Conservation (phyloP, 2,113 vertebrate species). For the Burhinus oedicnemus region DNA sequence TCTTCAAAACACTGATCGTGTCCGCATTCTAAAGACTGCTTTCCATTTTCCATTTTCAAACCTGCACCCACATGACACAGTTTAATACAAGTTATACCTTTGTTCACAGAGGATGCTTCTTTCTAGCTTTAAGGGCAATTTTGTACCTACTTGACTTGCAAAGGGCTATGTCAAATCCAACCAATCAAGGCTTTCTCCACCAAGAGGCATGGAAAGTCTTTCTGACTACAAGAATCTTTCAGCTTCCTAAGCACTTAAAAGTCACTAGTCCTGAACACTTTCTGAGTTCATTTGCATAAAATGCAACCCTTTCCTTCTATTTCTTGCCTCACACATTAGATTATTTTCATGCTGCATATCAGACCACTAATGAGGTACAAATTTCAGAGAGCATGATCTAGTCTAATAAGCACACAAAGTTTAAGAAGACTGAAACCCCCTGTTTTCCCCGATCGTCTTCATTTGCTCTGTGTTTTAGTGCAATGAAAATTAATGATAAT, state of each 20-base stretch:
- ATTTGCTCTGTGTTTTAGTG: not conserved
- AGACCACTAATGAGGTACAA: slow-evolving; percentile 29
- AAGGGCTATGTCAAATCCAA: not conserved
- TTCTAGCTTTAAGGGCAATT: not conserved
- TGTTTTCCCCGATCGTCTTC: not conserved
- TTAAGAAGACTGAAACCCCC: not conserved
- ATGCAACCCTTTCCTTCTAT: slow-evolving; percentile 24
- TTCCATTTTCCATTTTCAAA: not conserved
- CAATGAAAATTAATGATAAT: not conserved
- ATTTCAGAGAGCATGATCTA: not conserved
- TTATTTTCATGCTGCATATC: slow-evolving; percentile 47
- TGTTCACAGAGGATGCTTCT: not conserved
- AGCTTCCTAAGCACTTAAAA: slow-evolving; percentile 20
- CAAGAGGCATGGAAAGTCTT: not conserved
- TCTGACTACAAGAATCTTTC: not conserved
- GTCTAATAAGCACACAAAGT: not conserved
- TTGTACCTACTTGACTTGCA: not conserved
- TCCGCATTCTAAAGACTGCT: not conserved
- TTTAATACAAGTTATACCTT: not conserved
- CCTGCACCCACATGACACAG: not conserved
- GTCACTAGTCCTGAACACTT: slow-evolving; percentile 36
- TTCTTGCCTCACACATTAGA: slow-evolving; percentile 26
- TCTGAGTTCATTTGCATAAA: slow-evolving; percentile 56
- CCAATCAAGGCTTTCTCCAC: not conserved
- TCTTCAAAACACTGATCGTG: not conserved